Base-by-base conservation (phyloP, 2,888 invertebrate species). In the Magallana nippona region DNA sequence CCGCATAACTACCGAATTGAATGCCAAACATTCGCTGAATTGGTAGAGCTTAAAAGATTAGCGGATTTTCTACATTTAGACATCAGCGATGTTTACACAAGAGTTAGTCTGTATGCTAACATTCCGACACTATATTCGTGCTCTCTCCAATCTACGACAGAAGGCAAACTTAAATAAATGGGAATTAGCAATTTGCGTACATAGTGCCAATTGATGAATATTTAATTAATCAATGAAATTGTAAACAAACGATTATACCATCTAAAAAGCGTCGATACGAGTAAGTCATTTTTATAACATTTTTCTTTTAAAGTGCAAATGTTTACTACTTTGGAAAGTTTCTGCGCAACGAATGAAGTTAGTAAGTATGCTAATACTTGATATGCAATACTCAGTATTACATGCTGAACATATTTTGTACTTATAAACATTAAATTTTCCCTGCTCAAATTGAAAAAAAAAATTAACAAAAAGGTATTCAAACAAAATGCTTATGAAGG, bases 11-110 rank as follows among this genome's bases (percentile, higher is more conserved):
- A 71, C 71, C 71, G 32, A 27, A 32, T 17, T 32, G 71, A 32
- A 71, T 71, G 71, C 71, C 71, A 71, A 71, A 71, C 71, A 32
- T 71, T 71, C 32, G 32, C 71, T 71, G 71, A 71, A 71, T 71
- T 71, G 71, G 71, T 71, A 71, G 71, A 27, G 71, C 71, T 71
- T 71, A 71, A 71, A 5, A 13, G 71, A 71, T 71, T 71, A 71
- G 27, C 71, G 71, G 71, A 71, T 71, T 71, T 60, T 71, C 27
- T 71, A 71, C 71, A 71, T 71, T 71, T 71, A 71, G 71, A 71
- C 27, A 27, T 71, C 71, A 71, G 22, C 10, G 15, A 32, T 71
- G 15, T 71, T 71, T 71, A 71, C 71, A 71, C 32, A 71, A 71
- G 71, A 22, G 71, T 71, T 71, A 71, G 71, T 27, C 71, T 71